Base-by-base conservation (phyloP, 2,797 vertebrate genomes). In the Vultur gryphus region DNA sequence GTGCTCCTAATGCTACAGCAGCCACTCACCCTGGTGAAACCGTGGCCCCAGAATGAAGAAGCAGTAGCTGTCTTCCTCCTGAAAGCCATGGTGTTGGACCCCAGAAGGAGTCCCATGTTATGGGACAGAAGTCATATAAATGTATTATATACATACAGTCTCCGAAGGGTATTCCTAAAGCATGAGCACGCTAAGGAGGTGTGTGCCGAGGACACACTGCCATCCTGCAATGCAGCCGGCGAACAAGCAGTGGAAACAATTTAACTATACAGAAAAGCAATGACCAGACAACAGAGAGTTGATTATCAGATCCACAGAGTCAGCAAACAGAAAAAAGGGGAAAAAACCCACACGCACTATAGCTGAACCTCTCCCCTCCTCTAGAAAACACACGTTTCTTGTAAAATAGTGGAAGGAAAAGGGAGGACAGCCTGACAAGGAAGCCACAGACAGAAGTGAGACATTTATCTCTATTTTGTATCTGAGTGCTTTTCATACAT, bases 61-160 rank as follows among this genome's bases (percentile, higher is more conserved):
- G 29, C 26, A 58, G 24, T 11, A 67, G 39, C 28, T 43, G 17
- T 23, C 26, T 52, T 78, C 43, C 43, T 87, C 57, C 35, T 64
- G 51, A 76, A 86, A 93, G 14, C 35, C 55, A 48, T 2, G 6
- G 31, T 17, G 4, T 4, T 61, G 54, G 23, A 76, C 2, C 6
- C 17, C 49, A 84, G 37, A 75, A 89, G 10, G 48, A 95, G 80
- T 25, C 23, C 37, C 35, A n/a, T 0, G 4, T 44, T 18, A 67
- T 2, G 13, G 13, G 35, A n/a, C 25, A 81, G 48, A 91, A 73
- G 35, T 13, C 19, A n/a, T 28, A 26, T 8, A 73, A 55, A 54
- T 48, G 25, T 13, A 26, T 37, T 25, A 7, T 3, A 59, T 0
- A 3, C 3, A 19, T 31, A 5, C 0, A 33, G 16, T 41, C 39